These are phyloP conservation scores for Lanistes nyassanus DNA, from an alignment of 1,140 invertebrate species.

Conservation along the genomic window DNA sequence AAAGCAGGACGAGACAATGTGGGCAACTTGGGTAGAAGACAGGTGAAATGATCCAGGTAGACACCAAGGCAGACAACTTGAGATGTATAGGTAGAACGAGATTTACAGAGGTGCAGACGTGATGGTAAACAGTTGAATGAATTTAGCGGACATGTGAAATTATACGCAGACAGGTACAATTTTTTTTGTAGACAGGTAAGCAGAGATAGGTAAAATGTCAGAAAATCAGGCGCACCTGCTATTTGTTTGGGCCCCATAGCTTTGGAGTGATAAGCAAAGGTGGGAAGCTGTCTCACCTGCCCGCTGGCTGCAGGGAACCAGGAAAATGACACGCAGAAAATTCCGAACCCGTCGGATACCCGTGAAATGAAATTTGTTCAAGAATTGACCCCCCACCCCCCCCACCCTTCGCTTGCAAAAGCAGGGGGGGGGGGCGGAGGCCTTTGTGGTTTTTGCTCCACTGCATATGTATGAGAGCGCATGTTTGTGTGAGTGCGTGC, in stretches of 20 bases:
- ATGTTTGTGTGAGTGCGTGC: constrained; percentile 1
- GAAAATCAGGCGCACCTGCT: not conserved
- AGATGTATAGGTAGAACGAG: not conserved
- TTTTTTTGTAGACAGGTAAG: not conserved
- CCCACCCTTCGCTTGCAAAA: not conserved
- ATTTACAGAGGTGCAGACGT: not conserved
- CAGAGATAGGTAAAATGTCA: not conserved
- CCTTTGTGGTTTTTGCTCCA: not conserved
- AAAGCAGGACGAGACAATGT: not conserved
- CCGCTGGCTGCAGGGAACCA: not conserved
- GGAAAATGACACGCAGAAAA: not conserved
- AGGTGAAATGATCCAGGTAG: no score
- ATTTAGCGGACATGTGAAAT: not conserved
- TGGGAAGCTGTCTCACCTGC: not conserved
- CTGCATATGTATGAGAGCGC: not conserved
- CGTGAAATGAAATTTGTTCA: not conserved
- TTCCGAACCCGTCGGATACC: not conserved
- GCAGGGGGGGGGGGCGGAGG: not conserved
- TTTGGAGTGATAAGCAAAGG: not conserved
- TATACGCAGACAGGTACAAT: not conserved
- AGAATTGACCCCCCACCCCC: not conserved
- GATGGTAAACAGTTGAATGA: no score
- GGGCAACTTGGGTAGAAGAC: not conserved
- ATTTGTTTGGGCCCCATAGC: not conserved
- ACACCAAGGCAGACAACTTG: not conserved